Evolutionary conservation across 1,140 invertebrate species (phyloP), one percentile per base, ranked within the genome.

Genomic region (Hylaeus anthracinus): DNA sequence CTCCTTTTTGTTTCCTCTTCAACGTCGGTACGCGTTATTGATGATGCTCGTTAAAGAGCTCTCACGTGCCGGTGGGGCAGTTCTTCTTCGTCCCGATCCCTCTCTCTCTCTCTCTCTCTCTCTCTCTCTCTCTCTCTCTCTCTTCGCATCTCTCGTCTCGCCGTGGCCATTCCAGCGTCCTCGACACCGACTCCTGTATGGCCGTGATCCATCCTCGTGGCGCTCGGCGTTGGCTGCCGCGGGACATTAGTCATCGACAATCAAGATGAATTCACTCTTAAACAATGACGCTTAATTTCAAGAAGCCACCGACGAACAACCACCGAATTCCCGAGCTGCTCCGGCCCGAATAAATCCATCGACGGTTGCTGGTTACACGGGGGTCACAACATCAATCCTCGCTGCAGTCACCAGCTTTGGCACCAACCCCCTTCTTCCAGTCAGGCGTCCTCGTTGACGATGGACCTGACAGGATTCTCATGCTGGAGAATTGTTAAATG

Each of bases 211-310:
- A 86, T 83, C 73, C 85, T 87, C 76, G 81, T 70, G 80, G 79
- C 83, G 85, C 83, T 85, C 82, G 69, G 53, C 63, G 72, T 81
- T 45, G 65, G 84, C 81, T 73, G 85, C 85, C 77, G 81, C 72
- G 72, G 61, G 82, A 81, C 89, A 89, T 90, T 83, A 90, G 80
- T 90, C 89, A 90, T 84, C 88, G 88, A 89, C 89, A 90, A 90
- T 90, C 89, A 90, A 88, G 81, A 86, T 85, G 86, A 85, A 90
- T 90, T 90, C 89, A 88, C 82, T 81, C 81, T 89, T 90, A 90
- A 90, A 90, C 89, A 90, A 90, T 90, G 86, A 87, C 83, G 85
- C 89, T 87, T 90, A 90, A 90, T 90, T 89, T 88, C 85, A 89
- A 89, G 88, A 87, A 90, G 88, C 89, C 88, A 85, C 79, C 71